Conservation (phyloP, 2,113 vertebrate genomes). For the Lanius ludovicianus region DNA sequence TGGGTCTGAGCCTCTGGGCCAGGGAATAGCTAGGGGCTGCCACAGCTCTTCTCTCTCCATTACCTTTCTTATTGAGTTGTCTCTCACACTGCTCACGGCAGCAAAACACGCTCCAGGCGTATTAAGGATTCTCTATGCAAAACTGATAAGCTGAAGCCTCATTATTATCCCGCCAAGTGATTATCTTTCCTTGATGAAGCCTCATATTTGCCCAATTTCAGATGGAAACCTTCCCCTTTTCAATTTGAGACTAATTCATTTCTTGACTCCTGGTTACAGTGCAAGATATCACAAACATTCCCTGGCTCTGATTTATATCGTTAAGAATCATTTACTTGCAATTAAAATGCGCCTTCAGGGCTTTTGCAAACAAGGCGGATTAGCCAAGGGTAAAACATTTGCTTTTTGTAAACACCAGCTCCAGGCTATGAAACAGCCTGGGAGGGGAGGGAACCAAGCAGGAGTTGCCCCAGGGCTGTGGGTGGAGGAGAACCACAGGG, state of each 20-base stretch:
- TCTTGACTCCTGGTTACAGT: slow-evolving; percentile 68
- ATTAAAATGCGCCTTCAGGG: slow-evolving; percentile 70
- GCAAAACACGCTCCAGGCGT: not conserved
- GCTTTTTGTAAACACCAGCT: slow-evolving; percentile 57
- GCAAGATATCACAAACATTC: slow-evolving; percentile 64
- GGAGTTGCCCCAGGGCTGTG: not conserved
- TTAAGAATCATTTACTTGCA: slow-evolving; percentile 72
- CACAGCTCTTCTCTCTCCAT: not conserved
- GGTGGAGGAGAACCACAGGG: not conserved
- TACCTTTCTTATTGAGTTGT: slow-evolving; percentile 56
- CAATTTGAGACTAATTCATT: slow-evolving; percentile 71
- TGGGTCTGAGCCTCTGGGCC: not conserved
- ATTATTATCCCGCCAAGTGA: slow-evolving; percentile 67
- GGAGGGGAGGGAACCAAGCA: not conserved
- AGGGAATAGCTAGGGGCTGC: not conserved
- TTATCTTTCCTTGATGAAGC: slow-evolving; percentile 71
- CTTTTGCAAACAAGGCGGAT: slow-evolving; percentile 64
- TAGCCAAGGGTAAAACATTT: slow-evolving; percentile 64
- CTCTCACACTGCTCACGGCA: not conserved
- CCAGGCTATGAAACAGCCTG: not conserved
- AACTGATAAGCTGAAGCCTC: slow-evolving; percentile 61
- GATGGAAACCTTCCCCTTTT: slow-evolving; percentile 66
- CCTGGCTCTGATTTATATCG: slow-evolving; percentile 67
- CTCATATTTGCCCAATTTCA: slow-evolving; percentile 69
- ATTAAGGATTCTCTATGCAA: slow-evolving; percentile 69